A percentile compares a stretch with the other conserved stretches of the same genome.
Evolutionary conservation across 1,140 invertebrate species (phyloP).

Genomic region (Helicorthomorpha holstii): DNA sequence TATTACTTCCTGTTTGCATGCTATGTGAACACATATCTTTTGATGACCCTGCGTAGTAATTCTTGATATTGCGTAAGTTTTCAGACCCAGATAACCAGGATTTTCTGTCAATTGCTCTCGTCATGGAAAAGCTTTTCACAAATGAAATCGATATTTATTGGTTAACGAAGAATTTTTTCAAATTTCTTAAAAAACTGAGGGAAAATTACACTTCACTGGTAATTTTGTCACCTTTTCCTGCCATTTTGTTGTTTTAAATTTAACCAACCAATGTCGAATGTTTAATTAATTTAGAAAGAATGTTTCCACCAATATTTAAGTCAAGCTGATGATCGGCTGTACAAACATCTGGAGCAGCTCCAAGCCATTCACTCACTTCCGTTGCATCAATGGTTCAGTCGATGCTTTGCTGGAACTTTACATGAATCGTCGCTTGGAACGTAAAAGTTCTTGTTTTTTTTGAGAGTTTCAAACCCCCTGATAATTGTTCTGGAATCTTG

Average conservation of each 20-base stretch:
- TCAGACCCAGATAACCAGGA: slow-evolving; percentile 7
- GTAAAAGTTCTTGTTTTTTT: slow-evolving; percentile 15
- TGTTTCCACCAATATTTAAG: too few species aligned
- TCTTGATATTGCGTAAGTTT: too few species aligned
- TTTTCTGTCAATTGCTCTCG: slow-evolving; percentile 41
- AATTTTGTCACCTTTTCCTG: too few species aligned
- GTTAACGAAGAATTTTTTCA: slow-evolving; percentile 51
- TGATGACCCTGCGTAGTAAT: too few species aligned
- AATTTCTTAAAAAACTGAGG: slow-evolving; percentile 41
- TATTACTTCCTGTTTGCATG: too few species aligned
- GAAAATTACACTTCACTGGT: slow-evolving; percentile 31
- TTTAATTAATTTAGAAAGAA: too few species aligned
- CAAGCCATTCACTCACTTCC: slow-evolving; percentile 28
- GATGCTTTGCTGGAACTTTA: slow-evolving; percentile 59
- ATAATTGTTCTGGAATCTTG: too few species aligned
- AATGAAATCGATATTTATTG: slow-evolving; percentile 58
- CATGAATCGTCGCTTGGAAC: slow-evolving; percentile 52
- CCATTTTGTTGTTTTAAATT: too few species aligned
- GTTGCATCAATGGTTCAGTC: slow-evolving; percentile 53
- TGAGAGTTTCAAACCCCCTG: too few species aligned
- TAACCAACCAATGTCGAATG: too few species aligned
- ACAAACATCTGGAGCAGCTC: slow-evolving; percentile 21
- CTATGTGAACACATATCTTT: too few species aligned
- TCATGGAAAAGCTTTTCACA: slow-evolving; percentile 46
- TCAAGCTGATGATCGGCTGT: slow-evolving; percentile 48